Evolutionary conservation across 2,113 vertebrate species (phyloP).

Genomic region (Nyctibius bracteatus): DNA sequence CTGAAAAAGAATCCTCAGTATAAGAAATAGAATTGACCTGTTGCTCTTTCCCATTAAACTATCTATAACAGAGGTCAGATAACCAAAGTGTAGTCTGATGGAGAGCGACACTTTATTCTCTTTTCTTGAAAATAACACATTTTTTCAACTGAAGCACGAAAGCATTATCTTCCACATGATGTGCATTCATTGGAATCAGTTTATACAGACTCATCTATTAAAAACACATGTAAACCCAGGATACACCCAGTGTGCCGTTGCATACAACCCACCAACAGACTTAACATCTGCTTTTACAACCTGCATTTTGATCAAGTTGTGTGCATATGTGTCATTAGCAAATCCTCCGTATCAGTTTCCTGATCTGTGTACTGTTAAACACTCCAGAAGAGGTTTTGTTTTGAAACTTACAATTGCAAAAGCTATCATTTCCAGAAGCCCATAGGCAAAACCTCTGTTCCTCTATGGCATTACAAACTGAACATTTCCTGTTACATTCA

Average conservation of each 20-base stretch:
- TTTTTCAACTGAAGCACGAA: background rate
- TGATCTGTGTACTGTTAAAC: background rate
- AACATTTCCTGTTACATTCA: background rate
- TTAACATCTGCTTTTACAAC: background rate
- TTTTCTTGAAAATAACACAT: background rate
- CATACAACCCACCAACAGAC: background rate
- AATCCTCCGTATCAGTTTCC: background rate
- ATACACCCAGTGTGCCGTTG: background rate
- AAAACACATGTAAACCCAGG: conserved; percentile 27
- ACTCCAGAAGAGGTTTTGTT: background rate
- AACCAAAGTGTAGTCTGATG: background rate
- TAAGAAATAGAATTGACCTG: background rate
- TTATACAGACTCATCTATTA: conserved; percentile 1
- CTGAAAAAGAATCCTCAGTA: background rate
- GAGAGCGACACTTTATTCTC: background rate
- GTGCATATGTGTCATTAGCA: background rate
- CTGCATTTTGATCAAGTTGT: background rate
- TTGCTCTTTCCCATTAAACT: background rate
- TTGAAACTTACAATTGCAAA: background rate
- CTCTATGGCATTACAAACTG: background rate
- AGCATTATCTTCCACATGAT: background rate
- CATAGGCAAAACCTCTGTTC: background rate
- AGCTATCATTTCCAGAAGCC: background rate
- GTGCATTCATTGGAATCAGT: background rate
- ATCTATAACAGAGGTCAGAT: background rate